Percentiles rank a stretch among this genome's conserved stretches.
These are phyloP conservation scores for Pyrocephalus nanus DNA, from an alignment of 2,797 vertebrate species.

Conservation along the genomic window DNA sequence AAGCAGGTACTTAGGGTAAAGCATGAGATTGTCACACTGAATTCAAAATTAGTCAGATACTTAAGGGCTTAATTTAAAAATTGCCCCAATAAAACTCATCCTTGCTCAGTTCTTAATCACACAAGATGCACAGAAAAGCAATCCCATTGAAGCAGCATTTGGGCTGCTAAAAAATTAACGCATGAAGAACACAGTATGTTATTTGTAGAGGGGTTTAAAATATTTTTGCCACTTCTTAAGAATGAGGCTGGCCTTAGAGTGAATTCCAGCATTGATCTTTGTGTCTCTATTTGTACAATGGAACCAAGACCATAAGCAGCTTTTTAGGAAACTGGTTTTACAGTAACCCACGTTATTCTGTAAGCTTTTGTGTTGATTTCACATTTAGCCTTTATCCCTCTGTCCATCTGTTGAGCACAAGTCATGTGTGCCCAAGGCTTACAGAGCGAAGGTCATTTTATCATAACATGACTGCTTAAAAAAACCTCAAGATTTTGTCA, in stretches of 20 bases:
- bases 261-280: not conserved
- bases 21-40: not conserved
- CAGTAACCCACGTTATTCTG: not conserved
- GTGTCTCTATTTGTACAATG: not conserved
- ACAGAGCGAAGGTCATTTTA: not conserved
- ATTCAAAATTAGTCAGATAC: not conserved
- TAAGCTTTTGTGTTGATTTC: not conserved
- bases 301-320: not conserved
- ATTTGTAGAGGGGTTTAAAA: not conserved
- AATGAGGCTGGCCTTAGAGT: not conserved
- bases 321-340: not conserved
- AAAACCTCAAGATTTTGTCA: not conserved
- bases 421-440: not conserved
- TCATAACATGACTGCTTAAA: not conserved
- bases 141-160: not conserved
- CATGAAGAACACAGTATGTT: not conserved
- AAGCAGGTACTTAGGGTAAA: not conserved
- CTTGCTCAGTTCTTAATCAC: not conserved
- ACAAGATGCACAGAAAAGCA: not conserved
- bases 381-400: not conserved
- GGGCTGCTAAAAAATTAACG: not conserved
- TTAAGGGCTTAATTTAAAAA: not conserved
- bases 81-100: not conserved
- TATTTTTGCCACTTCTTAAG: not conserved
- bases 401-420: conserved; percentile 9